phyloP scores from a whole-genome alignment of 2,888 invertebrate genomes.

The Hypomecis punctinalis region DNA sequence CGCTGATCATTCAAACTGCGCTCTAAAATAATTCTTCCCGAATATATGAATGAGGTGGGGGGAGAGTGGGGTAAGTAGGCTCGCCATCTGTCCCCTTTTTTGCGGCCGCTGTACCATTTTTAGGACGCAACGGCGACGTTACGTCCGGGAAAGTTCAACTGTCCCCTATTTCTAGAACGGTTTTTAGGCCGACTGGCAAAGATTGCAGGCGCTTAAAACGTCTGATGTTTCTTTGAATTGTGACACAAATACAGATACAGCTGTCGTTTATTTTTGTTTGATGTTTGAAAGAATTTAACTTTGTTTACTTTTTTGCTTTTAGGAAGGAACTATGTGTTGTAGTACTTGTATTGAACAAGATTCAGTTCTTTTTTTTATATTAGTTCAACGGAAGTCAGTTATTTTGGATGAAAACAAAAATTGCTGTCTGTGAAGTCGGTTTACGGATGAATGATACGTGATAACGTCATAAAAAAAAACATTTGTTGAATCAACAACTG shows the following conservation, averaged over 20 bases:
- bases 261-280: constrained; percentile 10
- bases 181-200: constrained; percentile 30
- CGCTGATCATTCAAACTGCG: too few relatives aligned
- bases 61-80: constrained; percentile 30
- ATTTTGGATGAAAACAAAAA: too few relatives aligned
- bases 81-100: constrained; percentile 38
- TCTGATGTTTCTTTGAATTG: constrained; percentile 28
- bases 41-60: constrained; percentile 12
- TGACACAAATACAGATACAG: constrained; percentile 16
- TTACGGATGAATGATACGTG: too few relatives aligned
- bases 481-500: too few relatives aligned
- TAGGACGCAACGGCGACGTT: constrained; percentile 28
- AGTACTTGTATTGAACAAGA: background rate
- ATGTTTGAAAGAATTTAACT: constrained; percentile 2
- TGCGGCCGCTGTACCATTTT: constrained; percentile 32
- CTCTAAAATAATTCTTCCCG: constrained; percentile 26
- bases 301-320: background rate
- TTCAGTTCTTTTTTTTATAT: too few relatives aligned
- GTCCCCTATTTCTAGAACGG: constrained; percentile 18
- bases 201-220: constrained; percentile 23
- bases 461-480: too few relatives aligned
- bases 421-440: too few relatives aligned
- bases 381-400: too few relatives aligned
- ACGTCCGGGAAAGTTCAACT: constrained; percentile 32
- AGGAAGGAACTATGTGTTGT: background rate